Evolutionary conservation across 1,140 invertebrate genomes (phyloP).

Genomic region (Brachionus calyciflorus): DNA sequence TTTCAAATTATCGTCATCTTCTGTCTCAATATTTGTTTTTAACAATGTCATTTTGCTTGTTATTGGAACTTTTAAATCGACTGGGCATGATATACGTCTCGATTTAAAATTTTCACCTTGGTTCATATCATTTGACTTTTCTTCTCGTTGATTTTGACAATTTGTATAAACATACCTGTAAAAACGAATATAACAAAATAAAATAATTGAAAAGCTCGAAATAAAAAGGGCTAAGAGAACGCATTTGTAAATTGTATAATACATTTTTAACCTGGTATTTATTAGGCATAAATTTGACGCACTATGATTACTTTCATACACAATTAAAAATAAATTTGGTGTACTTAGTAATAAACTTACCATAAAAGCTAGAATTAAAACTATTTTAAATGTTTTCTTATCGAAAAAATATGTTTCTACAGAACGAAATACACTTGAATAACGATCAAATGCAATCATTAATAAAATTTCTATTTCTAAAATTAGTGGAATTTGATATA

Average conservation of each 20-base stretch:
- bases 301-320: too few species aligned
- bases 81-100: not conserved
- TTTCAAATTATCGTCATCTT: too few species aligned
- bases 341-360: not conserved
- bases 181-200: not conserved
- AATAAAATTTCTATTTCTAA: not conserved
- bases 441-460: slow-evolving; percentile 1
- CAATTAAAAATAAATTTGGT: not conserved
- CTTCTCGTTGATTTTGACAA: not conserved
- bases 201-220: not conserved
- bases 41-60: too few species aligned
- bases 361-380: not conserved
- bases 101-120: not conserved
- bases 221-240: not conserved
- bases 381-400: not conserved
- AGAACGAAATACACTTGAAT: not conserved
- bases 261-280: too few species aligned
- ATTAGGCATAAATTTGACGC: too few species aligned
- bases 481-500: not conserved
- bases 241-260: not conserved
- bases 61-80: not conserved
- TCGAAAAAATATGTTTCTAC: slow-evolving; percentile 2
- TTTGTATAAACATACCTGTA: slow-evolving; percentile 1
- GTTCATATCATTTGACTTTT: not conserved
- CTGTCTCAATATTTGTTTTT: too few species aligned